Evolutionary conservation across 2,113 vertebrate species (phyloP).

Genomic region (Mellivora capensis): DNA sequence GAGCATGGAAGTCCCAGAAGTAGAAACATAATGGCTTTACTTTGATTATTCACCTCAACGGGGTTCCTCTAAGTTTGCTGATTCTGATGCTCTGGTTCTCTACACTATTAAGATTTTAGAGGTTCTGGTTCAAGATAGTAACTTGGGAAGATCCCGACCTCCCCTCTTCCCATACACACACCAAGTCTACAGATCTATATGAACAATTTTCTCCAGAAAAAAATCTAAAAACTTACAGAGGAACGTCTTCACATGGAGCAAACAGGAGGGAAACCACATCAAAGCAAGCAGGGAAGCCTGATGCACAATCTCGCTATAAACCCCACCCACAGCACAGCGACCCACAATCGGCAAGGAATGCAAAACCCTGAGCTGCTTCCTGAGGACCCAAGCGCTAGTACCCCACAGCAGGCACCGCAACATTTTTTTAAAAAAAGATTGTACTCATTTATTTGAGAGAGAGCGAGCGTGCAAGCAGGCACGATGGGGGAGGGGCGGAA

Average conservation of each 20-base stretch:
- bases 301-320: not conserved
- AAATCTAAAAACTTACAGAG: not conserved
- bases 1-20: not conserved
- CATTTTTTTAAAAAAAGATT: not conserved
- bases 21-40: not conserved
- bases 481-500: not conserved
- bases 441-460: not conserved
- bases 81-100: not conserved
- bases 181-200: not conserved
- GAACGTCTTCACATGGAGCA: not conserved
- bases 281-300: not conserved
- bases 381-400: fast-evolving
- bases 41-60: not conserved
- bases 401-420: not conserved
- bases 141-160: not conserved
- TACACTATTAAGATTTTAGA: not conserved
- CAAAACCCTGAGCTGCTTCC: not conserved
- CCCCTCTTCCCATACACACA: not conserved
- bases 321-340: fast-evolving
- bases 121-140: not conserved
- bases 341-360: no score
- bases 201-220: not conserved
- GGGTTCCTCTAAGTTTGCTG: not conserved
- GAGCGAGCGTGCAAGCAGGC: fast-evolving
- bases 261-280: not conserved